These are phyloP conservation scores for Minunthozetes semirufus DNA, from an alignment of 2,888 invertebrate species.

Conservation along the genomic window DNA sequence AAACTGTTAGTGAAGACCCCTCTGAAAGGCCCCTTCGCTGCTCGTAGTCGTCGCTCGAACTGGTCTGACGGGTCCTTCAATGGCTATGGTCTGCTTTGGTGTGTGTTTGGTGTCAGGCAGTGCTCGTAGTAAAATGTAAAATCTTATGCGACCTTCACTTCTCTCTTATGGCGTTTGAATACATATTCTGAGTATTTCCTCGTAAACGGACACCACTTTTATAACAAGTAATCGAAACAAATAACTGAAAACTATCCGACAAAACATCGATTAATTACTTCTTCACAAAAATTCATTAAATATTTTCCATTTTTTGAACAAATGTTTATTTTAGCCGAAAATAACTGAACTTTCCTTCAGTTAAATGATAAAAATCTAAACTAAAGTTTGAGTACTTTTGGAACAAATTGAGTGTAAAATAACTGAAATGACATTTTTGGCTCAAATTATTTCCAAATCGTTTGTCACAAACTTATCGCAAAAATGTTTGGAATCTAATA, in stretches of 20 bases:
- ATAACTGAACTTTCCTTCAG: no score
- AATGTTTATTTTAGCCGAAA: no score
- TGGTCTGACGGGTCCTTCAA: constrained; percentile 1
- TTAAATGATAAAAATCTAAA: no score
- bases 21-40: background rate
- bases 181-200: background rate
- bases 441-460: no score
- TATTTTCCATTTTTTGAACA: no score
- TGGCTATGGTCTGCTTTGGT: background rate
- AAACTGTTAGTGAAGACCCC: constrained; percentile 1
- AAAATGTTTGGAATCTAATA: no score
- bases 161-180: background rate
- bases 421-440: no score
- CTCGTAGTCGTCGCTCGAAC: background rate
- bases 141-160: constrained; percentile 9
- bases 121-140: background rate
- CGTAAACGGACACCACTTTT: background rate
- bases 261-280: background rate
- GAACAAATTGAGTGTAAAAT: no score
- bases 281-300: no score
- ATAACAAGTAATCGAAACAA: background rate
- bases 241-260: background rate
- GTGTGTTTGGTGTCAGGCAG: constrained; percentile 19
- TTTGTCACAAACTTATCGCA: no score
- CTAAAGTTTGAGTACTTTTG: no score